A percentile compares a stretch with the other conserved stretches of the same genome.
Conservation (phyloP, 2,797 vertebrate species). For the Sebastes cheni region DNA sequence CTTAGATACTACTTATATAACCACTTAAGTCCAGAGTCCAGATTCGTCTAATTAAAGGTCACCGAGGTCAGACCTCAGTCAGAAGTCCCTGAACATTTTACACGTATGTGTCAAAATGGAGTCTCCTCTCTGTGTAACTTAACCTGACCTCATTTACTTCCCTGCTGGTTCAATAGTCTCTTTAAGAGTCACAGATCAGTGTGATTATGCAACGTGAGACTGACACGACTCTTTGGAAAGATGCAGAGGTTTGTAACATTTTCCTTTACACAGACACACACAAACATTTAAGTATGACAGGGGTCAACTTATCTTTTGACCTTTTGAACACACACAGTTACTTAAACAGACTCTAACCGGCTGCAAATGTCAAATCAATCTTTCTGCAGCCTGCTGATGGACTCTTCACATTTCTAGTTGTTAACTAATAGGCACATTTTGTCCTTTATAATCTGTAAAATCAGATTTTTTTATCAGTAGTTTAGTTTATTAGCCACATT, state of each 20-base stretch:
- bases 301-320: conserved; percentile 5
- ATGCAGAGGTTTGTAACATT: conserved; percentile 21
- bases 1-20: not conserved
- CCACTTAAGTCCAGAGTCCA: not conserved
- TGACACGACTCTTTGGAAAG: not conserved
- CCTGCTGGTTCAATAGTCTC: not conserved
- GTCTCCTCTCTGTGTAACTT: conserved; percentile 40
- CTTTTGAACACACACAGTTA: conserved; percentile 20
- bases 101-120: conserved; percentile 48
- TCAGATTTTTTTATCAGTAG: not conserved
- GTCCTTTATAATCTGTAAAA: not conserved
- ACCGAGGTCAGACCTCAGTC: conserved; percentile 15
- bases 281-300: not conserved
- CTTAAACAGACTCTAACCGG: not conserved
- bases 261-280: conserved; percentile 20
- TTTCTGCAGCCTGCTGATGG: not conserved
- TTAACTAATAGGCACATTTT: not conserved
- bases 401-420: not conserved
- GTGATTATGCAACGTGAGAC: conserved; percentile 40
- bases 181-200: conserved; percentile 35
- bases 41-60: conserved; percentile 37
- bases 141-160: conserved; percentile 9
- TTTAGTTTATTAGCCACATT: not conserved
- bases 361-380: conserved; percentile 16
- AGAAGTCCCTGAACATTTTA: conserved; percentile 52